Percentiles rank a stretch among this genome's conserved stretches.
Evolutionary conservation across 2,888 invertebrate genomes (phyloP).

Genomic region (Saturnia japonica): DNA sequence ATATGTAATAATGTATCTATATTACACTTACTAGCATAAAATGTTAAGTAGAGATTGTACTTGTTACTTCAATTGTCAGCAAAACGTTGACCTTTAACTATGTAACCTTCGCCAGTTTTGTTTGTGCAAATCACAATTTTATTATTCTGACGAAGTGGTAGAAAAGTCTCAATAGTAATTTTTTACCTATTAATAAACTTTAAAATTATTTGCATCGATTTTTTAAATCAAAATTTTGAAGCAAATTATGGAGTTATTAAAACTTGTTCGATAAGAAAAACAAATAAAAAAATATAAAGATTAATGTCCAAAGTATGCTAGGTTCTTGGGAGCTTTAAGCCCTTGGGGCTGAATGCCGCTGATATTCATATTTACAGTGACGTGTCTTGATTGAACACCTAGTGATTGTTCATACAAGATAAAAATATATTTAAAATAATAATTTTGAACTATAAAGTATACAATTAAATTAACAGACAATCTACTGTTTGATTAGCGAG

Average conservation of each 20-base stretch:
- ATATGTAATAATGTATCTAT: constrained; percentile 1
- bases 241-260: not conserved
- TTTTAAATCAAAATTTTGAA: not conserved
- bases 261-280: constrained; percentile 15
- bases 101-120: not conserved
- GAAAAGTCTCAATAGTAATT: no score
- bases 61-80: not conserved
- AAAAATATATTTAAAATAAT: not conserved
- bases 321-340: constrained; percentile 25
- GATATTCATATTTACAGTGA: constrained; percentile 49
- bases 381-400: constrained; percentile 39
- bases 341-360: constrained; percentile 40
- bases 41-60: not conserved
- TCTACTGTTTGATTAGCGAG: not conserved
- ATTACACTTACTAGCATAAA: not conserved
- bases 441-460: not conserved
- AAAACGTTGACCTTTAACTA: not conserved
- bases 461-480: not conserved
- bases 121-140: no score
- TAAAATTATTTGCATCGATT: not conserved
- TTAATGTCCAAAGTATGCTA: constrained; percentile 24
- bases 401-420: constrained; percentile 28
- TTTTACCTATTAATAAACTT: no score
- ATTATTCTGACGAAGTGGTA: no score
- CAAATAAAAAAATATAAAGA: constrained; percentile 18